Conservation (phyloP, 1,140 invertebrate genomes). For the Coptotermes formosanus region DNA sequence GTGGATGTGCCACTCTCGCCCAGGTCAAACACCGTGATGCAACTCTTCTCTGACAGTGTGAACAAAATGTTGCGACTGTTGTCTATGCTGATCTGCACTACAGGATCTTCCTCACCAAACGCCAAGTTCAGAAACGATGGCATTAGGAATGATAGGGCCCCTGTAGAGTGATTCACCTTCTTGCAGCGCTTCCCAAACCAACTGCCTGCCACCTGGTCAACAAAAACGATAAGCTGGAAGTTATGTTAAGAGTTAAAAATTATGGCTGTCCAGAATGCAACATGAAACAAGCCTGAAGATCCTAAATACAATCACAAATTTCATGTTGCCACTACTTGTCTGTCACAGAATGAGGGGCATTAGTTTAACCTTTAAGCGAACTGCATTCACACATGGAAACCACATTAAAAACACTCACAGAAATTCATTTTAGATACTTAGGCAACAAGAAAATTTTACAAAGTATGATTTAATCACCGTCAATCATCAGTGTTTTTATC, state of each 20-base stretch:
- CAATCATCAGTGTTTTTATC: no score
- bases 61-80: conserved; percentile 88
- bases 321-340: no score
- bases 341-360: no score
- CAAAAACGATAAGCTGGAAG: neutral
- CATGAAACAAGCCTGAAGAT: no score
- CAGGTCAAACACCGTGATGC: conserved; percentile 86
- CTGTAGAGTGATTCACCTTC: conserved; percentile 92
- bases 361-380: no score
- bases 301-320: no score
- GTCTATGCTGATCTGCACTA: conserved; percentile 78
- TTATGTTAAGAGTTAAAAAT: neutral
- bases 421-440: no score
- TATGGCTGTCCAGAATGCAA: no score
- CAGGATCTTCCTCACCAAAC: conserved; percentile 82
- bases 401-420: no score
- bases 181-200: conserved; percentile 96
- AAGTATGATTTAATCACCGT: no score
- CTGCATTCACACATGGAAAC: no score
- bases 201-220: conserved; percentile 67
- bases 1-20: conserved; percentile 73
- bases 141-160: conserved; percentile 81
- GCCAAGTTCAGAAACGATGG: conserved; percentile 87
- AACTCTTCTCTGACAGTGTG: conserved; percentile 78
- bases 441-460: no score